phyloP scores from a whole-genome alignment of 2,113 vertebrate genomes.

The Sceloporus tristichus region DNA sequence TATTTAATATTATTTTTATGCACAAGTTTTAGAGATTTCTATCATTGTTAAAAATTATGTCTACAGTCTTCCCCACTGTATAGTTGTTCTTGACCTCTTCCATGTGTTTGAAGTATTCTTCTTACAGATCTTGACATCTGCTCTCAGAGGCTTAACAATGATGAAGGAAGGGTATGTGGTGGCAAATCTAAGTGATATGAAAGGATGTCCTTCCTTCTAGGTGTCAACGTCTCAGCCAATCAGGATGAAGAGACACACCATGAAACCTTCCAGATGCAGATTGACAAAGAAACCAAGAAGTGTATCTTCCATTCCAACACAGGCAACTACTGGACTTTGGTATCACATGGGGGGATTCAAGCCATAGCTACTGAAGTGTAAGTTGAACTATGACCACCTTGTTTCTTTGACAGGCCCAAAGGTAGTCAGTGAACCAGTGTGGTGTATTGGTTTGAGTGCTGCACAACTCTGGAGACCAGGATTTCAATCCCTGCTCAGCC shows the following conservation, averaged over 20 bases:
- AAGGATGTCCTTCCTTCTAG: conserved; percentile 68
- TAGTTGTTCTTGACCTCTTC: background rate
- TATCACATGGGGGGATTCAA: conserved; percentile 92
- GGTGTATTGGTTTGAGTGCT: no score
- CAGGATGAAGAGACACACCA: conserved; percentile 94
- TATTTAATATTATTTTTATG: no score
- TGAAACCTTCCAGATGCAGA: conserved; percentile 97
- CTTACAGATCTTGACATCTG: background rate
- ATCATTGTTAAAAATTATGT: background rate
- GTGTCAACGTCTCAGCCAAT: conserved; percentile 95
- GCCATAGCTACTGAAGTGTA: conserved; percentile 91
- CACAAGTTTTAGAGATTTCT: background rate
- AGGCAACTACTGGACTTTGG: conserved; percentile 94
- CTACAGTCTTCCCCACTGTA: background rate
- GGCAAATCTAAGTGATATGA: conserved; percentile 9
- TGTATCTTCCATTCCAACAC: conserved; percentile 91
- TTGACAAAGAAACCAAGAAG: conserved; percentile 89
- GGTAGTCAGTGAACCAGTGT: background rate
- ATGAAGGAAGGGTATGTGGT: background rate
- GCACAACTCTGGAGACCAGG: no score
- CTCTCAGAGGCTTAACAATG: background rate
- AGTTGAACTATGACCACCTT: conserved; percentile 53
- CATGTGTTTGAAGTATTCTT: background rate
- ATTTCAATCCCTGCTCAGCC: no score
- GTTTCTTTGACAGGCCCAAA: background rate